Evolutionary conservation across 2,888 invertebrate species (phyloP).

Genomic region (Sminthurides aquaticus): DNA sequence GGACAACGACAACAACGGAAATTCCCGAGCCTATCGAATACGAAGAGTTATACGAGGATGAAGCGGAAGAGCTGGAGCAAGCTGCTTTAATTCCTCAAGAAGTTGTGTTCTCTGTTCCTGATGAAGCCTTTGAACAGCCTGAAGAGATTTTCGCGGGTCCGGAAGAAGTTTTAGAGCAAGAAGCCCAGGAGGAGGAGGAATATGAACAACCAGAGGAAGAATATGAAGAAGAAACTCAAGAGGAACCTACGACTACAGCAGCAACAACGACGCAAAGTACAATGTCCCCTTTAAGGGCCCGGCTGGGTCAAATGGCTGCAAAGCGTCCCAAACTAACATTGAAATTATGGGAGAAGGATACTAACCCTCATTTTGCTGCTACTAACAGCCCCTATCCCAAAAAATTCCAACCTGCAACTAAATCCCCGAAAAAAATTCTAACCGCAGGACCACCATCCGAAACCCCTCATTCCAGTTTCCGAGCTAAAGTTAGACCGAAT

Average conservation of each 20-base stretch:
- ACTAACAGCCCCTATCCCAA: not conserved
- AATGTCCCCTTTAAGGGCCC: not conserved
- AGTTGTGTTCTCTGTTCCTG: not conserved
- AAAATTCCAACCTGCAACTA: constrained; percentile 3
- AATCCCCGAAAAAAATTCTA: not conserved
- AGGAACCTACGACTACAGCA: not conserved
- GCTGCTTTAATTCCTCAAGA: not conserved
- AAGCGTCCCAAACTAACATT: not conserved
- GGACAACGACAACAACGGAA: not conserved
- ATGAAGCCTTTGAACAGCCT: not conserved
- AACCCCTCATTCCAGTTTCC: constrained; percentile 19
- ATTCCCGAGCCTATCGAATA: not conserved
- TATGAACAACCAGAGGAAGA: not conserved
- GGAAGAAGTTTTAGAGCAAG: not conserved
- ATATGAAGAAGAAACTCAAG: not conserved
- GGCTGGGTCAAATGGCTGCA: not conserved
- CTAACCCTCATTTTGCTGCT: no score
- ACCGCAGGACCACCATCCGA: constrained; percentile 2
- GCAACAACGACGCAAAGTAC: not conserved
- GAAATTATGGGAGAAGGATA: not conserved
- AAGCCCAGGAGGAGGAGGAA: not conserved
- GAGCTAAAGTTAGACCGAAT: constrained; percentile 9
- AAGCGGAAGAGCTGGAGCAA: not conserved
- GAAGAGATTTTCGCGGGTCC: not conserved
- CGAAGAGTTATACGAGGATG: not conserved